phyloP scores from a whole-genome alignment of 1,140 invertebrate species.

The Pachyrhynchus sulphureomaculatus region DNA sequence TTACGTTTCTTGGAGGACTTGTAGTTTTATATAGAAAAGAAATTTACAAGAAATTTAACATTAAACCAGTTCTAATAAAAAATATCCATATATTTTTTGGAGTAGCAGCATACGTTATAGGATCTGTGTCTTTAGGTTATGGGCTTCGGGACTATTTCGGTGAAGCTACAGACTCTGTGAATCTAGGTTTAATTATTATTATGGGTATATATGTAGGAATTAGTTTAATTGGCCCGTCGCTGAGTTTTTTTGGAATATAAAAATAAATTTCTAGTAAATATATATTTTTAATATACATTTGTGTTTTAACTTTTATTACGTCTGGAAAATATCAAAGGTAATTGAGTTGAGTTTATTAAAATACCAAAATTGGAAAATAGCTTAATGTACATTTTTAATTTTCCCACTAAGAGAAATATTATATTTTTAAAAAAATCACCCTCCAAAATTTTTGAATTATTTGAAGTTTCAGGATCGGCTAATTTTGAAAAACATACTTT shows the following conservation, averaged over 20 bases:
- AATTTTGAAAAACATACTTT: no score
- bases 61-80: slow-evolving; percentile 4
- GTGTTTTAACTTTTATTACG: no score
- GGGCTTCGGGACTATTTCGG: slow-evolving; percentile 3
- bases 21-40: background rate
- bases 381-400: no score
- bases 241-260: slow-evolving; percentile 2
- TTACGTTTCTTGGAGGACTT: background rate
- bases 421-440: no score
- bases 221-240: background rate
- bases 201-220: background rate
- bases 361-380: no score
- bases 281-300: no score
- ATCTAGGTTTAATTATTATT: slow-evolving; percentile 14
- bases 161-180: background rate
- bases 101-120: slow-evolving; percentile 3
- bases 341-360: no score
- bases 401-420: no score
- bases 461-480: no score
- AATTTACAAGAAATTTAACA: background rate
- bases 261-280: no score
- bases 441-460: no score
- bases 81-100: slow-evolving; percentile 5
- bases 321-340: no score
- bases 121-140: slow-evolving; percentile 3